Conservation (phyloP, 2,113 vertebrate genomes). For the Notothenia coriiceps region DNA sequence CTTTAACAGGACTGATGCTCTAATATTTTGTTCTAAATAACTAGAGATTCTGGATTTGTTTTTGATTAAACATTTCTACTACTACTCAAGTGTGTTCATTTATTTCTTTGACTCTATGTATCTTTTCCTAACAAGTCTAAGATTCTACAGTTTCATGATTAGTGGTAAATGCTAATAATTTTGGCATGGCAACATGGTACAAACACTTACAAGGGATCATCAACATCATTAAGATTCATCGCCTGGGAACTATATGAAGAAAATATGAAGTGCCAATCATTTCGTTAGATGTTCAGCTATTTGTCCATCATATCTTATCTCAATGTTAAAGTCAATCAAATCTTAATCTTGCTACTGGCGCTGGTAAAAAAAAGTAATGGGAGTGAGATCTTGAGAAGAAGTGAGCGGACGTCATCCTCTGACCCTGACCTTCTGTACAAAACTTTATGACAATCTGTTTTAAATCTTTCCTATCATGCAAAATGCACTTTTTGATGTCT, state of each 20-base stretch:
- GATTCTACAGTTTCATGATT: background rate
- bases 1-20: background rate
- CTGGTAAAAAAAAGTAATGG: no score
- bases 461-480: no score
- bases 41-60: background rate
- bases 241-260: background rate
- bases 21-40: background rate
- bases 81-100: background rate
- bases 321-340: no score
- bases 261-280: background rate
- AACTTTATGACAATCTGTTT: background rate
- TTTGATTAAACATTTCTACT: background rate
- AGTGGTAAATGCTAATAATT: background rate
- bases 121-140: background rate
- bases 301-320: no score
- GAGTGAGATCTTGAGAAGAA: no score
- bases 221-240: background rate
- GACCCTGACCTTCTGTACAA: background rate
- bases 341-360: no score
- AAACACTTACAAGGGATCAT: no score
- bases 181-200: background rate
- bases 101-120: background rate
- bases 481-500: no score
- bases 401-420: no score
- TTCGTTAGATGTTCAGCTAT: background rate